Evolutionary conservation across 92 coral and sea anemone species (phyloP).

Genomic region (Hydrozoanthus gracilis): DNA sequence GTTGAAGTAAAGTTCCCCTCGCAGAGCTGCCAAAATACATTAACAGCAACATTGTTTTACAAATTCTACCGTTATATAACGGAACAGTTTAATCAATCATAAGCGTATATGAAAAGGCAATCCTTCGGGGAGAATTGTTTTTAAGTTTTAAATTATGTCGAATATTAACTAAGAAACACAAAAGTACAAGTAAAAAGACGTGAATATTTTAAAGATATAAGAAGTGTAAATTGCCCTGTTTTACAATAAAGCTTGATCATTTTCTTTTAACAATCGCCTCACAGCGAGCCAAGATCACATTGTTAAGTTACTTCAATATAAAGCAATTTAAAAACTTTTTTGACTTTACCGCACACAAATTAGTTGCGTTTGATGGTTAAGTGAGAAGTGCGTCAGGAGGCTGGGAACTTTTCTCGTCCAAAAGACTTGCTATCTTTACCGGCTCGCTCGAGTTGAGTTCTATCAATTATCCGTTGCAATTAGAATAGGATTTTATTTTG

Average conservation of each 20-base stretch:
- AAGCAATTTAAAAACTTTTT: constrained; percentile 52
- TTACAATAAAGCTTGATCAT: constrained; percentile 35
- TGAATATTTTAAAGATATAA: constrained; percentile 26
- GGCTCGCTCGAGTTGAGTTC: constrained; percentile 30
- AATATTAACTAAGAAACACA: not conserved
- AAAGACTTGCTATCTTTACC: constrained; percentile 26
- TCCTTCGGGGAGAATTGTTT: no score
- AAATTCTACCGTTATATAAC: not conserved
- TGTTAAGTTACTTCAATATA: constrained; percentile 67
- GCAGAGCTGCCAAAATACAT: not conserved
- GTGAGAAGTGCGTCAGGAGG: not conserved
- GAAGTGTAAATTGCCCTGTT: constrained; percentile 50
- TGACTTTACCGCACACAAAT: constrained; percentile 20
- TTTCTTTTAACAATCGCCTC: constrained; percentile 54
- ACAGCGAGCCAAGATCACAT: constrained; percentile 53
- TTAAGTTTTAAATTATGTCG: not conserved
- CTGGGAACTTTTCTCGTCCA: not conserved
- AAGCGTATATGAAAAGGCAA: no score
- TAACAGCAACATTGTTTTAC: not conserved
- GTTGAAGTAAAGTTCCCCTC: not conserved
- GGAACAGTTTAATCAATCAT: not conserved
- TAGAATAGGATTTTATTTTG: constrained; percentile 39
- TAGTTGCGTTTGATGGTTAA: constrained; percentile 22
- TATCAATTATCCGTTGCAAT: constrained; percentile 36
- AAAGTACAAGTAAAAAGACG: not conserved